Conservation (phyloP, 2,797 vertebrate genomes). For the Schizothorax lantsangensis region DNA sequence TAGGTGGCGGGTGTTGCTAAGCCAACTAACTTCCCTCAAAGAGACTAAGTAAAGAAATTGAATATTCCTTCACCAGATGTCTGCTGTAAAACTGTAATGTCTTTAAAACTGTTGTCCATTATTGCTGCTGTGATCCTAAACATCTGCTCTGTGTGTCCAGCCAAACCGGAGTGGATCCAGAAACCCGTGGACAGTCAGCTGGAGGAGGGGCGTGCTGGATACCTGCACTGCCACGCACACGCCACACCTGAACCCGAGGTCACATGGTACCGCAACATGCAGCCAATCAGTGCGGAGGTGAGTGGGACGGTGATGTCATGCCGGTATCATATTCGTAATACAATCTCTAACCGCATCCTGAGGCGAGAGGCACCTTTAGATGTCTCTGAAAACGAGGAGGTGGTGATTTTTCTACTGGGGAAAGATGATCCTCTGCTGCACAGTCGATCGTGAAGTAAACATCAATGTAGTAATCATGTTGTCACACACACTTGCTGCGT, state of each 20-base stretch:
- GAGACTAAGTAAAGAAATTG: neutral
- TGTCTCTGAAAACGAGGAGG: neutral
- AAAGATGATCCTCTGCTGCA: slow-evolving; percentile 9
- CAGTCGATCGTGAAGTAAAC: neutral
- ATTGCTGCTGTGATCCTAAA: neutral
- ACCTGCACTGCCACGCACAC: slow-evolving; percentile 83
- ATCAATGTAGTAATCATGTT: neutral
- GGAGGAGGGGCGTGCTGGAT: slow-evolving; percentile 85
- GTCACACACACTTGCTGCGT: neutral
- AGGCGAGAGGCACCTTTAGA: neutral
- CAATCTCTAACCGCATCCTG: neutral
- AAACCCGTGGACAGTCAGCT: slow-evolving; percentile 85
- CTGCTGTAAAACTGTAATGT: neutral
- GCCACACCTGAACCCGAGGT: slow-evolving; percentile 81
- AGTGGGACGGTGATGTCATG: slow-evolving; percentile 28
- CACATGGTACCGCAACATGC: slow-evolving; percentile 83
- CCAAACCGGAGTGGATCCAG: slow-evolving; percentile 83
- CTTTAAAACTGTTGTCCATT: neutral
- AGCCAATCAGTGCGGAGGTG: slow-evolving; percentile 81
- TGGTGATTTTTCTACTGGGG: neutral
- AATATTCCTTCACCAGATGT: neutral
- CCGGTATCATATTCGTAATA: neutral
- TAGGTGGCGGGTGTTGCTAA: too few species aligned
- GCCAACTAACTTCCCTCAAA: too few species aligned
- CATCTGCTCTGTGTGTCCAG: slow-evolving; percentile 62